Base-by-base conservation (phyloP, 2,113 vertebrate genomes). In the Saguinus imperator region DNA sequence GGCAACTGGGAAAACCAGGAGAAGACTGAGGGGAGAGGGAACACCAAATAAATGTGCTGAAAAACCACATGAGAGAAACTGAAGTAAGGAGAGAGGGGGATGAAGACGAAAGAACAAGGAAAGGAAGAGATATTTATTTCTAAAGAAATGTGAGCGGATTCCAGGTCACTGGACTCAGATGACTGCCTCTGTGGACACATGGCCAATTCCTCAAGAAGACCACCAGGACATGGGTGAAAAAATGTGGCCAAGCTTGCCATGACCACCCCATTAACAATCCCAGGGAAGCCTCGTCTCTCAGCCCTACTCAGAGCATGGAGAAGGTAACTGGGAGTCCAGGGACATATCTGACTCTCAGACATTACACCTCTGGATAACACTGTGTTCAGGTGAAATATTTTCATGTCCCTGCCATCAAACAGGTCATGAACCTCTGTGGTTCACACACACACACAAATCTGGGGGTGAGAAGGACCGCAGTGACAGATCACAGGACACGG, bases 191-290 rank as follows among this genome's bases (percentile, higher is more conserved):
- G 23, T 40, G 25, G 25, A n/a, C 25, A 25, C 8, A 43, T 25
- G 50, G 43, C 35, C 84, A 37, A 58, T 52, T 13, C 21, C 40
- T 23, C 37, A 85, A 13, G n/a, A 83, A 66, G 18, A 43, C 37
- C 61, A 43, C 40, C 43, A 48, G 17, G 16, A 55, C 0, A 2
- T 13, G 25, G n/a, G 32, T 21, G 52, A 8, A 70, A 43, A 55
- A 50, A 40, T 12, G 17, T 13, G 13, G 7, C 55, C 77, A 18
- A 45, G 10, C 5, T 5, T 11, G 1, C 57, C 23, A 32, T 11
- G 5, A 20, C 6, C 2, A 45, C 45, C 37, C 23, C 1, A 17
- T 55, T 5, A 64, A 27, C 1, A 21, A 4, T 20, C 4, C 2
- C 1, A 10, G 35, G 32, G 32, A 25, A 66, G 55, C 66, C 23